A percentile compares a stretch with the other conserved stretches of the same genome.
phyloP scores from a whole-genome alignment of 2,113 vertebrate species.

The Silurus meridionalis region DNA sequence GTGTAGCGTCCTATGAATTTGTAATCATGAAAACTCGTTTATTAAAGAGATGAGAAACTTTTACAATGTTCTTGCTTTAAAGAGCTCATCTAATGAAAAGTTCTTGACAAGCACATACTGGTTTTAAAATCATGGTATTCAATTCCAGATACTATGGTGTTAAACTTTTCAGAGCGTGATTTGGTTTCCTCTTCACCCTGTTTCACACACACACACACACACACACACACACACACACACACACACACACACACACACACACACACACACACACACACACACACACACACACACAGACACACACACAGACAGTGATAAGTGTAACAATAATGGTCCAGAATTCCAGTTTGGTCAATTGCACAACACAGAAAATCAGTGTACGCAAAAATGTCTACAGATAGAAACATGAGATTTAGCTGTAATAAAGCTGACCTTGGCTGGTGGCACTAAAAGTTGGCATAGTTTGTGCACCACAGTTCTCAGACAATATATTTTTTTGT shows the following conservation, averaged over 20 bases:
- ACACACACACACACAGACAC: neutral
- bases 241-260: neutral
- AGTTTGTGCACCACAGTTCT: neutral
- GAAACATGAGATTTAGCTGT: neutral
- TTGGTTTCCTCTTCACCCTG: constrained; percentile 28
- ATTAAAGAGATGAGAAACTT: neutral
- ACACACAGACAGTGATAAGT: neutral
- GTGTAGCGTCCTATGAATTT: neutral
- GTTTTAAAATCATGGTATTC: neutral
- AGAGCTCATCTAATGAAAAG: neutral
- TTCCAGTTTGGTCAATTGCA: neutral
- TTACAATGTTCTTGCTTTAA: neutral
- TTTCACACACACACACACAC: neutral
- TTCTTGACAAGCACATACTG: neutral
- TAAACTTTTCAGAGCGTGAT: constrained; percentile 10
- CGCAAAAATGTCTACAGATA: neutral
- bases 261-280: neutral
- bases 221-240: neutral
- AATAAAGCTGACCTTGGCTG: constrained; percentile 2
- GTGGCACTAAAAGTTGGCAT: neutral
- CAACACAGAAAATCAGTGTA: neutral
- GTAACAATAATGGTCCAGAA: neutral
- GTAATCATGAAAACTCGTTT: neutral
- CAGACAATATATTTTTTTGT: neutral
- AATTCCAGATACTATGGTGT: neutral